Evolutionary conservation across 2,113 vertebrate genomes (phyloP), one percentile per base, ranked within the genome.

Genomic region (Lethenteron camtschaticum): DNA sequence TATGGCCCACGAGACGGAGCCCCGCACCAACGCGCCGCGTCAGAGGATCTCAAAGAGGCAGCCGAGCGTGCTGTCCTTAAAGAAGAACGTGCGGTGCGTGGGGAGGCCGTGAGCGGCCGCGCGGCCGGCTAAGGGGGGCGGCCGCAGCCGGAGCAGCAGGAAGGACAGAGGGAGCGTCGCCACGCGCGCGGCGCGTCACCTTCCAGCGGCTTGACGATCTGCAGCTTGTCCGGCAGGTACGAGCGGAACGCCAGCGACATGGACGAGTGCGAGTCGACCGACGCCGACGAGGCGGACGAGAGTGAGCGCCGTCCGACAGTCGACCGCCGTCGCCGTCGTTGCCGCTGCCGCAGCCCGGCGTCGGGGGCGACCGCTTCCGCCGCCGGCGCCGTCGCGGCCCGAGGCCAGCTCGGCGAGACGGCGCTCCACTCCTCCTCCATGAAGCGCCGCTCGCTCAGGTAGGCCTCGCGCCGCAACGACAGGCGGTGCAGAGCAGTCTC

Each of bases 151-250:
- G 41, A 41, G 41, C 41, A 5, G 41, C 41, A 41, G 41, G 41
- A 41, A 41, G 41, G 41, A 41, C 41, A 41, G 41, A 41, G 41
- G 41, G 41, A 41, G 41, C 41, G 41, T 41, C 41, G 41, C 41
- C 41, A 5, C 41, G 41, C 41, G 41, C 41, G 41, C 41, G 41
- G 41, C 41, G 41, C 41, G 41, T 80, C 75, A 86, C 85, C 85
- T 83, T 88, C 87, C 78, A 95, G 77, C 1, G 83, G 86, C 77
- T 92, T 86, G 73, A 95, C 74, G 0, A 87, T 87, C 81, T 88
- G 87, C 74, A 90, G 82, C 24, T 90, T 84, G 73, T 88, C 87
- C 0, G 82, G 86, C 69, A 87, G 79, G 76, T 80, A 85, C 56
- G 81, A 77, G 59, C 84, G 80, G 12, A 85, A 86, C 59, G 84